Base-by-base conservation (phyloP, 2,113 vertebrate species). In the Megaceryle torquata region DNA sequence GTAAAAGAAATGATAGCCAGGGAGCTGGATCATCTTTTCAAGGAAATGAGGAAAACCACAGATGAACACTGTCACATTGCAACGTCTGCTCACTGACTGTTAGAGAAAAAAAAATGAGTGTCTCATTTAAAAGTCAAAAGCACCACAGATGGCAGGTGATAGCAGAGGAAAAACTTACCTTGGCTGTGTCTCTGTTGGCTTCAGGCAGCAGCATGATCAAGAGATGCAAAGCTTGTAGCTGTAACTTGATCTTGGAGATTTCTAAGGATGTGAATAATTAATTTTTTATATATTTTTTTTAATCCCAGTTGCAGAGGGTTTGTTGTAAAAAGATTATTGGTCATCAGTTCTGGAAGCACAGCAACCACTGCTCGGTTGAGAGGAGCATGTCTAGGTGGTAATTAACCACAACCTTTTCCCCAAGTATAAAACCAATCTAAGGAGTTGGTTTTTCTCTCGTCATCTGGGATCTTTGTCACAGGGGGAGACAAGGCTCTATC, bases 181-280 rank as follows among this genome's bases (percentile, higher is more conserved):
- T 98, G 65, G 99, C 98, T 37, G 98, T 98, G 93, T 99, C 98
- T 96, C 99, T 98, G 97, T 99, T 98, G 74, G 97, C 98, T 81
- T 99, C 99, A 60, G 99, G 99, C 91, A 99, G 98, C 54, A 99
- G 95, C 98, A 99, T 97, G 48, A 98, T 95, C 97, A 99, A 98
- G 69, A 99, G 98, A 96, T 99, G 99, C 86, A 99, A 97, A 91
- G 99, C 99, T 96, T 99, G 99, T 63, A 99, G 96, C 87, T 99
- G 99, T 65, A 99, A 98, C 96, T 98, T 98, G 96, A 98, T 96
- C 43, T 98, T 98, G 56, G 99, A 96, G 67, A 99, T 98, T 95
- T 98, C 99, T 99, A 95, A 89, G 82, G 95, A 97, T 71, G 96
- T 77, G 56, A 96, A 97, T 64, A 96, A 71, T 91, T 67, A 69